These are phyloP conservation scores for Sylvilagus floridanus DNA, from an alignment of 2,797 vertebrate species.

Conservation along the genomic window DNA sequence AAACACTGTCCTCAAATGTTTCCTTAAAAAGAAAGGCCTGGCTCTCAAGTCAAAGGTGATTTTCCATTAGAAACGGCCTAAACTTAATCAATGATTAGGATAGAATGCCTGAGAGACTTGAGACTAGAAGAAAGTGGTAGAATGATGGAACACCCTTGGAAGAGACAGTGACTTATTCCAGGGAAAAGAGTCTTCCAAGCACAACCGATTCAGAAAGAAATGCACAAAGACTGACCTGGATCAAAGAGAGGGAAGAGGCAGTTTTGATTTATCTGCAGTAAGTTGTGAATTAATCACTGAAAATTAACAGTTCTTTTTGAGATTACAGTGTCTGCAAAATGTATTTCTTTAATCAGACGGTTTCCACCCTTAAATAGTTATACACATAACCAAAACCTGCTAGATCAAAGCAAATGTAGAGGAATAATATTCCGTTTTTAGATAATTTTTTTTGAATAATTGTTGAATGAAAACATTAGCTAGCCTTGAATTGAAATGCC, in stretches of 20 bases:
- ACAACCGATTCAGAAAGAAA: constrained; percentile 32
- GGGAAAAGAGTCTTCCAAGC: background rate
- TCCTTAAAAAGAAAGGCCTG: background rate
- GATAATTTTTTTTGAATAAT: background rate
- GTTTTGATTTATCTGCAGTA: constrained; percentile 33
- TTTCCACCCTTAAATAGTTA: constrained; percentile 15
- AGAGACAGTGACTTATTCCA: background rate
- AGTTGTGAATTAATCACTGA: background rate
- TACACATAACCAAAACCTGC: background rate
- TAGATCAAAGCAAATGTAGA: background rate
- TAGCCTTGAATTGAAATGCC: background rate
- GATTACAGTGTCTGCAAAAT: constrained; percentile 20
- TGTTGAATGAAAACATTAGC: background rate
- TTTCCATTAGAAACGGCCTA: background rate
- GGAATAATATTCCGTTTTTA: background rate
- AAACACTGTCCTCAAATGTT: background rate
- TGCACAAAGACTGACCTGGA: background rate
- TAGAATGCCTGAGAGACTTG: background rate
- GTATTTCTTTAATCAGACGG: background rate
- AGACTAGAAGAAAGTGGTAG: background rate
- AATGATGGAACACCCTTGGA: background rate
- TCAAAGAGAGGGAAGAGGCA: constrained; percentile 15
- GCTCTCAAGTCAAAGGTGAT: background rate
- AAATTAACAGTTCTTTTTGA: constrained; percentile 38
- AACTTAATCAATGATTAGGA: background rate